Evolutionary conservation across 92 coral and sea anemone genomes (phyloP).

Genomic region (Siderastrea radians): DNA sequence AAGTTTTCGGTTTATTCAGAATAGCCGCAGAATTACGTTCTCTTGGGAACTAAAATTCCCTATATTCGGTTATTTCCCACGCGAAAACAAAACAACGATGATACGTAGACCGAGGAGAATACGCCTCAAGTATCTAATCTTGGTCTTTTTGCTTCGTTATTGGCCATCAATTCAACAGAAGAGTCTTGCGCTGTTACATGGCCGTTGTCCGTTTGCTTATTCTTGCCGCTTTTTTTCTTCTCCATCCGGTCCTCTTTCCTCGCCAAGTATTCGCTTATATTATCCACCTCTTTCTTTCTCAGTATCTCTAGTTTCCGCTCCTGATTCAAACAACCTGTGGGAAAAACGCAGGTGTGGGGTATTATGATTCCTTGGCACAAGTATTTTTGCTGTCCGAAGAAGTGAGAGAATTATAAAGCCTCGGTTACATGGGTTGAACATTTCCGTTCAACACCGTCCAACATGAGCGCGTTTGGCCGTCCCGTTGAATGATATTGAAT

Average conservation of each 20-base stretch:
- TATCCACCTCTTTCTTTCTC: conserved; percentile 88
- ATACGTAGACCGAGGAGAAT: background rate
- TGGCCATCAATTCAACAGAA: background rate
- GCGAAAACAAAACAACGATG: too few species aligned
- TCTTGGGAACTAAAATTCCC: too few species aligned
- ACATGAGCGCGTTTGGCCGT: too few species aligned
- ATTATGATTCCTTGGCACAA: background rate
- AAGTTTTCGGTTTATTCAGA: too few species aligned
- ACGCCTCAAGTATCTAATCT: conserved; percentile 12
- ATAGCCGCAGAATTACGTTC: too few species aligned
- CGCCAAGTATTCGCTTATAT: conserved; percentile 81
- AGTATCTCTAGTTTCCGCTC: conserved; percentile 77
- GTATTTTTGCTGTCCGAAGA: too few species aligned
- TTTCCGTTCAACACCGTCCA: too few species aligned
- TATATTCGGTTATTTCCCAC: too few species aligned
- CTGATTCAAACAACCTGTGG: conserved; percentile 72
- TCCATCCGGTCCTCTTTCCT: conserved; percentile 88
- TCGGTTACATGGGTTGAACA: too few species aligned
- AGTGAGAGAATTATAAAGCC: too few species aligned
- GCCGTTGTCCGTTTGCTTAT: background rate
- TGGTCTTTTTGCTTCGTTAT: conserved; percentile 42
- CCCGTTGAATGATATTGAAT: too few species aligned
- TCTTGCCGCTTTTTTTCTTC: conserved; percentile 64
- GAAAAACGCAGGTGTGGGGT: background rate
- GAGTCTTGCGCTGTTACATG: background rate